Percentiles rank a stretch among this genome's conserved stretches.
These are phyloP conservation scores for Machimus rusticus DNA, from an alignment of 2,888 invertebrate genomes.

Conservation along the genomic window DNA sequence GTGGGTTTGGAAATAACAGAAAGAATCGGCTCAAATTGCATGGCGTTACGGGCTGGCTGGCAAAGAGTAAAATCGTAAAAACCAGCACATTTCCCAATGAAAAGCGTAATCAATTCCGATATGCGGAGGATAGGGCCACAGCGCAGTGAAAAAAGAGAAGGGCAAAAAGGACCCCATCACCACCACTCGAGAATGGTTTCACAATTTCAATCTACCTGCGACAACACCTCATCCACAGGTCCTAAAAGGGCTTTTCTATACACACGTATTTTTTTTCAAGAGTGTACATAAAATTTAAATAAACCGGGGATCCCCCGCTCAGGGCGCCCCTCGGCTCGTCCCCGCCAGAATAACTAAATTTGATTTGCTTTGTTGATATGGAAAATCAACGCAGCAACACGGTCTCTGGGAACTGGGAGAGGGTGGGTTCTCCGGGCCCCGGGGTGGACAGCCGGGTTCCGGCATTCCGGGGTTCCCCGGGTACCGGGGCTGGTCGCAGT, in stretches of 20 bases:
- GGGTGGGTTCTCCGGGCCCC: not conserved
- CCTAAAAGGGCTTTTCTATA: not conserved
- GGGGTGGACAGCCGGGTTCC: not conserved
- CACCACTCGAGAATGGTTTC: not conserved
- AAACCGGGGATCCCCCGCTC: not conserved
- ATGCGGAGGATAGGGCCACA: not conserved
- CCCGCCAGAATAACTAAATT: conserved; percentile 21
- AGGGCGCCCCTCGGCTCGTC: not conserved
- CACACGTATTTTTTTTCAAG: not conserved
- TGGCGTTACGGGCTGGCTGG: not conserved
- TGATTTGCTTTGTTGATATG: conserved; percentile 39
- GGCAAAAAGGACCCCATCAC: not conserved
- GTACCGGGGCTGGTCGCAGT: not conserved
- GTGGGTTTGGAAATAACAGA: not conserved
- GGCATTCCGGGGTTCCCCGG: not conserved
- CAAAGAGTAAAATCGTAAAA: conserved; percentile 20
- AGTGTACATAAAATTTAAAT: conserved; percentile 14
- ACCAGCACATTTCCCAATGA: conserved; percentile 7
- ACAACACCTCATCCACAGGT: conserved; percentile 9
- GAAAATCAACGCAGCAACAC: conserved; percentile 29
- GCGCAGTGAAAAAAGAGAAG: not conserved
- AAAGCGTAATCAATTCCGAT: conserved; percentile 17
- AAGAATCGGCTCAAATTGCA: not conserved
- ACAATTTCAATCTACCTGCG: conserved; percentile 12
- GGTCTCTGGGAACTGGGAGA: not conserved